Percentiles rank a stretch among this genome's conserved stretches.
These are phyloP conservation scores for Nyctibius grandis DNA, from an alignment of 2,797 vertebrate genomes.

Conservation along the genomic window DNA sequence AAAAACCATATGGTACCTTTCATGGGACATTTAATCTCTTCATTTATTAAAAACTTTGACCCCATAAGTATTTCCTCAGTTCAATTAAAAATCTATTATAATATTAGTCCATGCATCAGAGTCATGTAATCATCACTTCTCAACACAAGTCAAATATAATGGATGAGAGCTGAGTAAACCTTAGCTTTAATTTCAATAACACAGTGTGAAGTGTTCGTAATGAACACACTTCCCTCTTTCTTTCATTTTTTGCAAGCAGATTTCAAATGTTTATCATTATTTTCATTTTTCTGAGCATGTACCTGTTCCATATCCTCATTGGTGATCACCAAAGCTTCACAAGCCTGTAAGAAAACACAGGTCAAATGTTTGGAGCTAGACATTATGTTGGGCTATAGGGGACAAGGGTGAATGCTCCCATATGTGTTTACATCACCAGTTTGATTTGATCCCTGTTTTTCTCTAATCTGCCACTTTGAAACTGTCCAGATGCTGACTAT, in stretches of 20 bases:
- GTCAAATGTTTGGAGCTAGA: not conserved
- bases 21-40: slow-evolving; percentile 52
- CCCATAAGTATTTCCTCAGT: slow-evolving; percentile 6
- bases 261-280: not conserved
- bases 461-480: not conserved
- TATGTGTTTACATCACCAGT: not conserved
- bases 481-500: not conserved
- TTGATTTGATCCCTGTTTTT: not conserved
- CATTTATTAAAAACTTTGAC: slow-evolving; percentile 66
- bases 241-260: not conserved
- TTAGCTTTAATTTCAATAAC: not conserved
- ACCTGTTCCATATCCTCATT: fast-evolving
- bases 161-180: not conserved
- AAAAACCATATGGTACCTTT: slow-evolving; percentile 38
- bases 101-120: not conserved
- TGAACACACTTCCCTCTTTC: not conserved
- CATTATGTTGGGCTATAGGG: not conserved
- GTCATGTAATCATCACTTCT: not conserved
- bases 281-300: not conserved
- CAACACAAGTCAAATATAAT: not conserved
- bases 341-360: not conserved
- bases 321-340: not conserved
- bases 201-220: not conserved
- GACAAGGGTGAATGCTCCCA: fast-evolving
- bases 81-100: slow-evolving; percentile 55